Conservation (phyloP, 2,113 vertebrate species). For the Petroica traversi region DNA sequence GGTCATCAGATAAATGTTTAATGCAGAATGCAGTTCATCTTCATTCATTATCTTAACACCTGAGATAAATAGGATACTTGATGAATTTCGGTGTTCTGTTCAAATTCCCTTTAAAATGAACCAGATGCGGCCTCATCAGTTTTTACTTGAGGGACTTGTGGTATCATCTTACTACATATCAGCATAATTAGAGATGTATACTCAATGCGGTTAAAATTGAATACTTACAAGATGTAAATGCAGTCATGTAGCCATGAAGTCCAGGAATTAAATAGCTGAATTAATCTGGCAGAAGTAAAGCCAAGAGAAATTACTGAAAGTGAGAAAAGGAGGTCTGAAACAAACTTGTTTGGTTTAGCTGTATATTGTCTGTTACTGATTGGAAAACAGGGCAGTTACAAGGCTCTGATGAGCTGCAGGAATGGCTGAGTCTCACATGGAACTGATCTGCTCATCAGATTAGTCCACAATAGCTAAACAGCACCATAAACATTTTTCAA, state of each 20-base stretch:
- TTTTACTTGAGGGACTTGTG: not conserved
- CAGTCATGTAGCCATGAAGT: not conserved
- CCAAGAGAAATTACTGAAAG: not conserved
- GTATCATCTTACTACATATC: not conserved
- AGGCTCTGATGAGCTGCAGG: not conserved
- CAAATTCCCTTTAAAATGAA: not conserved
- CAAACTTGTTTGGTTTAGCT: not conserved
- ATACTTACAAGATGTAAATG: not conserved
- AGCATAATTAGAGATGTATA: not conserved
- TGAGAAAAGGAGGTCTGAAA: not conserved
- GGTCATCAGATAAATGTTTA: not conserved
- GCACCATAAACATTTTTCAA: not conserved
- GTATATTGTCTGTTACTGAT: not conserved
- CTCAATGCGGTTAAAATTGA: not conserved
- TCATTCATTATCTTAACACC: not conserved
- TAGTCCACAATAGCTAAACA: not conserved
- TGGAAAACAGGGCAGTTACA: not conserved
- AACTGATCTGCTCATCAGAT: not conserved
- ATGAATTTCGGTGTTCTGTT: not conserved
- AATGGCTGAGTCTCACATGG: not conserved
- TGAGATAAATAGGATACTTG: not conserved
- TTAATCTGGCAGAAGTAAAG: not conserved
- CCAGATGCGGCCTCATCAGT: not conserved
- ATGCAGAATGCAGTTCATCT: not conserved
- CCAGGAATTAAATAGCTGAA: not conserved